Conservation (phyloP, 37 sponge, comb jelly and placozoan species). For the Petrosia ficiformis region DNA sequence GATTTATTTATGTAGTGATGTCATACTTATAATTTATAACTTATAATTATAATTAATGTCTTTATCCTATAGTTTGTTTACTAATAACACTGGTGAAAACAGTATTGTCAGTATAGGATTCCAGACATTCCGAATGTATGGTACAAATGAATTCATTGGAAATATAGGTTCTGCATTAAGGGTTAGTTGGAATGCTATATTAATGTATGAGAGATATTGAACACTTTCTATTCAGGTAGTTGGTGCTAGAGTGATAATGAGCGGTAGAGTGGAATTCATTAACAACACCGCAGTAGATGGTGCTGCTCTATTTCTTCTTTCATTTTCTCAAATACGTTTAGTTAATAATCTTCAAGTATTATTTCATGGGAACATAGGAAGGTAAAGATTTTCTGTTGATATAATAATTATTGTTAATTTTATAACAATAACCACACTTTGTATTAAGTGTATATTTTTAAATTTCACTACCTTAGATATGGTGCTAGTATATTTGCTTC, state of each 20-base stretch:
- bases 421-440: too few species aligned
- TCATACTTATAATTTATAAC: neutral
- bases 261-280: neutral
- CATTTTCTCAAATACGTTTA: neutral
- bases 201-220: neutral
- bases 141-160: neutral
- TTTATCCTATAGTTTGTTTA: neutral
- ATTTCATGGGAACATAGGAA: neutral
- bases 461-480: too few species aligned
- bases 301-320: neutral
- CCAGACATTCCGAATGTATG: neutral
- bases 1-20: too few species aligned
- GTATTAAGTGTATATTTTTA: too few species aligned
- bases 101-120: neutral
- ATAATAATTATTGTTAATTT: too few species aligned
- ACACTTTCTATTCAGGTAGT: neutral
- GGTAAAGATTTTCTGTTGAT: too few species aligned
- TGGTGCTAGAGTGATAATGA: neutral
- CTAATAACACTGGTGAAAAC: neutral
- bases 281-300: neutral
- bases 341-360: neutral
- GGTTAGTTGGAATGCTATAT: neutral
- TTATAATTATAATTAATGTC: neutral
- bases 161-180: neutral
- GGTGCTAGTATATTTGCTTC: too few species aligned